phyloP scores from a whole-genome alignment of 1,140 invertebrate species.

The Neodiprion virginianus region DNA sequence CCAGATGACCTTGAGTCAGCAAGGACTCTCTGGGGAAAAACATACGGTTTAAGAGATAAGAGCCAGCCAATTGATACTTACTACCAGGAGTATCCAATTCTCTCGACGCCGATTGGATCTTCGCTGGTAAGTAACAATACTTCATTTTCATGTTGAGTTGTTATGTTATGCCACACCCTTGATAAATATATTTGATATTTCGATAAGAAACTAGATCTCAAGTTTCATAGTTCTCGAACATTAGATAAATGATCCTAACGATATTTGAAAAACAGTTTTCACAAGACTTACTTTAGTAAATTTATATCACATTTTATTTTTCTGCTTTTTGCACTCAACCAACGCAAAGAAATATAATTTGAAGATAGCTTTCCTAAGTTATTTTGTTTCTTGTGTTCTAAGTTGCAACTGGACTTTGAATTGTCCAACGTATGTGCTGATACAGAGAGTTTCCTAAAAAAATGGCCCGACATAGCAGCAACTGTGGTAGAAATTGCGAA shows the following conservation, averaged over 20 bases:
- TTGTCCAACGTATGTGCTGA: neutral
- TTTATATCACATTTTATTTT: too few relatives aligned
- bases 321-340: too few relatives aligned
- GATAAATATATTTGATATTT: neutral
- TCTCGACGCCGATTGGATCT: neutral
- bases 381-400: neutral
- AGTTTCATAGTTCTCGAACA: neutral
- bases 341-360: neutral
- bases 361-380: neutral
- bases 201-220: neutral
- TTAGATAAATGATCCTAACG: too few relatives aligned
- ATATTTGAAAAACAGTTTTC: too few relatives aligned
- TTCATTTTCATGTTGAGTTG: neutral
- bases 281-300: too few relatives aligned
- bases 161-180: neutral
- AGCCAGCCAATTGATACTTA: neutral
- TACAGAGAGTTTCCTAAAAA: neutral
- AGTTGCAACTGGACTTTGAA: constrained; percentile 1
- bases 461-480: neutral
- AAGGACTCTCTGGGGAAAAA: constrained; percentile 3
- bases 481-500: neutral
- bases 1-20: neutral
- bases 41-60: neutral
- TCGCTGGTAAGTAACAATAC: neutral
- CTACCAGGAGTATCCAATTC: neutral